Conservation (phyloP, 2,888 invertebrate genomes). For the Pristionchus fissidentatus region DNA sequence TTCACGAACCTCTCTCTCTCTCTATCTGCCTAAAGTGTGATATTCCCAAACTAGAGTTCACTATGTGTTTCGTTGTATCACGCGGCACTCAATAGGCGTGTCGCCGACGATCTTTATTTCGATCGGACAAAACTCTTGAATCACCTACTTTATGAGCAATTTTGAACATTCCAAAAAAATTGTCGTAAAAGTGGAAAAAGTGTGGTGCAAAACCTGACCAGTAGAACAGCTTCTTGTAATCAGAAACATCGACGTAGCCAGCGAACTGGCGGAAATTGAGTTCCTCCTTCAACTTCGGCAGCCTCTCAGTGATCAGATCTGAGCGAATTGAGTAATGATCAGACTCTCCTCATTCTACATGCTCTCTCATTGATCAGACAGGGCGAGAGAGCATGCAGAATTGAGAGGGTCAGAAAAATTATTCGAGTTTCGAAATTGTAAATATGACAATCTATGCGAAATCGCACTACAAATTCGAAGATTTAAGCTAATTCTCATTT, state of each 20-base stretch:
- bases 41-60: neutral
- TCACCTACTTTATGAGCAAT: no score
- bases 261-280: slow-evolving; percentile 77
- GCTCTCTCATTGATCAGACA: neutral
- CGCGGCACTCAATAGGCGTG: no score
- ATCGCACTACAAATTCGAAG: no score
- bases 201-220: slow-evolving; percentile 72
- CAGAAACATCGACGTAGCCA: slow-evolving; percentile 77
- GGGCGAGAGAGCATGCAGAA: no score
- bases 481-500: no score
- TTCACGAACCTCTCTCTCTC: neutral
- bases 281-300: slow-evolving; percentile 51
- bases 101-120: no score
- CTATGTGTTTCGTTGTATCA: no score
- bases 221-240: slow-evolving; percentile 76
- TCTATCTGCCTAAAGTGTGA: neutral
- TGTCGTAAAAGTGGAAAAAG: neutral
- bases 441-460: no score
- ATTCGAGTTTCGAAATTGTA: no score
- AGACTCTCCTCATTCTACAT: neutral
- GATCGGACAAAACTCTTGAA: no score
- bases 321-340: neutral
- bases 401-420: no score
- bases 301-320: slow-evolving; percentile 45
- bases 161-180: no score